Base-by-base conservation (phyloP, 2,113 vertebrate genomes). In the Chroicocephalus ridibundus region DNA sequence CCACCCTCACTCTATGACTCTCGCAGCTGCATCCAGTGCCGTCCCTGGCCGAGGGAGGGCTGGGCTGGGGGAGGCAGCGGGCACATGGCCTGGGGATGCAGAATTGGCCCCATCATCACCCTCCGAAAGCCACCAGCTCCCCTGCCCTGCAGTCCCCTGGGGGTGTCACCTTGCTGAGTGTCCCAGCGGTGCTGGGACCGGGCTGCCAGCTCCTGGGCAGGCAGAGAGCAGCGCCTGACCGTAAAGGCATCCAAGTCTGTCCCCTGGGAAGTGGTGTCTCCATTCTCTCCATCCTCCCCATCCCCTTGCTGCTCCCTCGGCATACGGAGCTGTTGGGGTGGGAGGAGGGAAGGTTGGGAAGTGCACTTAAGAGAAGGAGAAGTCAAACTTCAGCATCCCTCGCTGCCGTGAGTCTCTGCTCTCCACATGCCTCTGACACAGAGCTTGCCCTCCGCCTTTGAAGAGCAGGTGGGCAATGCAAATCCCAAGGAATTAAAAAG, bases 91-190 rank as follows among this genome's bases (percentile, higher is more conserved):
- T 1, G 15, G 60, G 82, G 66, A 15, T 72, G 51, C 6, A 52
- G 26, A 2, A 5, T 3, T 3, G 5, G 24, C 15, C 65, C 79
- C 51, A 1, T 6, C 15, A 0, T 0, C n/a, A 5, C 4, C 42
- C 38, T 78, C 64, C 1, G 0, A 68, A 44, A 72, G 74, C 74
- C 83, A 34, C 31, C 55, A 9, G 20, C 49, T 8, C 4, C 46
- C 66, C 81, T 75, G 65, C 26, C 61, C 47, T 27, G 66, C 46
- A 3, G 27, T 42, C 2, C 61, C 51, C 70, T 0, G 0, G 5
- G 12, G 77, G 13, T 71, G 70, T 61, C 76, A 75, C 88, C 68
- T 57, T 22, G 74, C 74, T 32, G 79, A 12, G 77, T 0, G 55
- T 19, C 60, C 32, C 64, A 6, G 79, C 5, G 1, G 42, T n/a